phyloP scores from a whole-genome alignment of 2,888 invertebrate genomes.

The Germaria angustata region DNA sequence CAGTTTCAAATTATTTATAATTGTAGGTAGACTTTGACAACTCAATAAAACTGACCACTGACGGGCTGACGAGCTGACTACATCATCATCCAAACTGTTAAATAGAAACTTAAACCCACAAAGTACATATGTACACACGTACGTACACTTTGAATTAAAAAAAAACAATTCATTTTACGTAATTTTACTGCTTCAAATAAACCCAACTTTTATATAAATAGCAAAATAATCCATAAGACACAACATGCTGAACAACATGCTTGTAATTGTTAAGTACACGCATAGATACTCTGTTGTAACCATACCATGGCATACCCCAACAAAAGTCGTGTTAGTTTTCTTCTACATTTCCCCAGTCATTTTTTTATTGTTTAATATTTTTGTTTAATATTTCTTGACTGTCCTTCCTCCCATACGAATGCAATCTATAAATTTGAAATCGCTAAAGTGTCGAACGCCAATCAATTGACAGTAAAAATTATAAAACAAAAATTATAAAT shows the following conservation, averaged over 20 bases:
- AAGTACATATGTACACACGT: background rate
- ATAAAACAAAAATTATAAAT: constrained; percentile 26
- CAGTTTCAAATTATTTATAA: constrained; percentile 36
- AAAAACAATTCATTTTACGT: background rate
- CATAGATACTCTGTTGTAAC: background rate
- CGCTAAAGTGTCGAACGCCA: constrained; percentile 64
- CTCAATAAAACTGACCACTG: constrained; percentile 6
- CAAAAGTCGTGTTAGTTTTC: constrained; percentile 46
- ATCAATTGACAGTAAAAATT: constrained; percentile 66
- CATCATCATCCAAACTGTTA: constrained; percentile 20
- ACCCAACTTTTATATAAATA: background rate
- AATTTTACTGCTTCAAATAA: background rate
- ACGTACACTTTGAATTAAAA: background rate
- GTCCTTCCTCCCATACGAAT: background rate
- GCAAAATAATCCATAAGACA: background rate
- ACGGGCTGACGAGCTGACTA: background rate
- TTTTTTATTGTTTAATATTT: background rate
- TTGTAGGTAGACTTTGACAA: constrained; percentile 45
- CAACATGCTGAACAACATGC: background rate
- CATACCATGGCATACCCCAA: constrained; percentile 52
- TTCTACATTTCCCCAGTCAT: constrained; percentile 18
- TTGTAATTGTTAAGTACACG: background rate
- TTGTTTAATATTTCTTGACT: background rate
- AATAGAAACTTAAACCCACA: constrained; percentile 28
- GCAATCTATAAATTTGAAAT: constrained; percentile 51